phyloP scores from a whole-genome alignment of 2,797 vertebrate species.

The Crax fasciolata region DNA sequence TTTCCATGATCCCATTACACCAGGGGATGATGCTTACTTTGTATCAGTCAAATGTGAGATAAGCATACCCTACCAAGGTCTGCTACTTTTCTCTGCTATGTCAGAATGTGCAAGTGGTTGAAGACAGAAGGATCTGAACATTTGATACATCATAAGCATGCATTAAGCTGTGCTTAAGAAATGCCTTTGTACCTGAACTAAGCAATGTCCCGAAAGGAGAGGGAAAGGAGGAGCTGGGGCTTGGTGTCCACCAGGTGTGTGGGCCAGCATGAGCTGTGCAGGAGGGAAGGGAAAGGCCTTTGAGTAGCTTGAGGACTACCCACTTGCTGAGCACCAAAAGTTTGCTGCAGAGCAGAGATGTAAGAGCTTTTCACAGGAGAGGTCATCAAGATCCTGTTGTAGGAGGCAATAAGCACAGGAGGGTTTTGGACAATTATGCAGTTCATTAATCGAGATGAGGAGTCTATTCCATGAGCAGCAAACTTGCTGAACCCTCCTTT shows the following conservation, averaged over 20 bases:
- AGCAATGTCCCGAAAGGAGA: not conserved
- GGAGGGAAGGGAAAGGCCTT: slow-evolving; percentile 10
- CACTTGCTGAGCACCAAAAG: slow-evolving; percentile 27
- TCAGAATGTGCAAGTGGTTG: not conserved
- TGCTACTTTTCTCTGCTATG: not conserved
- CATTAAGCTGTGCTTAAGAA: not conserved
- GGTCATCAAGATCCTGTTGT: slow-evolving; percentile 21
- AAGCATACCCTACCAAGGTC: not conserved
- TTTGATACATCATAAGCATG: not conserved
- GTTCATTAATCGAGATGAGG: rapidly evolving
- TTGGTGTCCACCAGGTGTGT: not conserved
- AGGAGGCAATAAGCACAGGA: not conserved
- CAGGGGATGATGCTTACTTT: not conserved
- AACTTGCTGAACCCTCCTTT: not conserved
- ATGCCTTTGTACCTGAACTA: not conserved
- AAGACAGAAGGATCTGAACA: not conserved
- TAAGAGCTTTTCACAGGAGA: slow-evolving; percentile 46
- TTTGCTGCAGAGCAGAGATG: not conserved
- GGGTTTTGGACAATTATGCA: not conserved
- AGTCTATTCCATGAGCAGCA: not conserved
- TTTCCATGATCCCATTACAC: slow-evolving; percentile 13
- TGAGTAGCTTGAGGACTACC: slow-evolving; percentile 1
- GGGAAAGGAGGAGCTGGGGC: not conserved
- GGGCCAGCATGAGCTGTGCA: not conserved
- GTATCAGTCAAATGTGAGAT: not conserved